phyloP scores from a whole-genome alignment of 1,140 invertebrate species.

The Colletes latitarsis region DNA sequence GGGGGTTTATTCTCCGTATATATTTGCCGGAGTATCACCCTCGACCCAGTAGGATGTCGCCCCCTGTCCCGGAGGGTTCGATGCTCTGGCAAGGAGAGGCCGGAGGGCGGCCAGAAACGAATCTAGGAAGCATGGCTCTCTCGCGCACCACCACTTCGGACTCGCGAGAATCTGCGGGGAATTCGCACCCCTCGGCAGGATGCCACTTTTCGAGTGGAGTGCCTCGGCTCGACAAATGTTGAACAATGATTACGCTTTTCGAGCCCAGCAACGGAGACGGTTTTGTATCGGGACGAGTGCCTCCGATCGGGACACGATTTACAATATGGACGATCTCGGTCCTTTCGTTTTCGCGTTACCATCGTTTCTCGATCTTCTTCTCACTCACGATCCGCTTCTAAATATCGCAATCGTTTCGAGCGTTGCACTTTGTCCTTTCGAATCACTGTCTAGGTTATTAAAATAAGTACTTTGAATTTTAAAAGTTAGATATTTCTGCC shows the following conservation, averaged over 20 bases:
- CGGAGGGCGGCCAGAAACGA: slow-evolving; percentile 4
- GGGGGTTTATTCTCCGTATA: slow-evolving; percentile 78
- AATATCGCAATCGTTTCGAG: too few relatives aligned
- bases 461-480: too few relatives aligned
- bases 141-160: slow-evolving; percentile 59
- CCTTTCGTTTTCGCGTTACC: too few relatives aligned
- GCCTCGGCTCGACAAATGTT: slow-evolving; percentile 60
- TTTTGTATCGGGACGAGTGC: not conserved
- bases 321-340: not conserved
- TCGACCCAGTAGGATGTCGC: slow-evolving; percentile 68
- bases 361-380: too few relatives aligned
- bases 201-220: slow-evolving; percentile 60
- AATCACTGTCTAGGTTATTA: too few relatives aligned
- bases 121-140: slow-evolving; percentile 54
- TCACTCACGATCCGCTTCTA: too few relatives aligned
- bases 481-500: too few relatives aligned
- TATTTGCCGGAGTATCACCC: slow-evolving; percentile 76
- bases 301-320: not conserved
- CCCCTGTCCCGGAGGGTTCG: slow-evolving; percentile 60
- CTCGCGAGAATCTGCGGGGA: slow-evolving; percentile 70
- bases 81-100: slow-evolving; percentile 54
- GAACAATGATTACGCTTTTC: slow-evolving; percentile 62
- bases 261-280: not conserved
- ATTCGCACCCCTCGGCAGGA: slow-evolving; percentile 68
- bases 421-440: too few relatives aligned